Evolutionary conservation across 2,888 invertebrate species (phyloP), one percentile per base, ranked within the genome.

Genomic region (Drosophila melanosoma): DNA sequence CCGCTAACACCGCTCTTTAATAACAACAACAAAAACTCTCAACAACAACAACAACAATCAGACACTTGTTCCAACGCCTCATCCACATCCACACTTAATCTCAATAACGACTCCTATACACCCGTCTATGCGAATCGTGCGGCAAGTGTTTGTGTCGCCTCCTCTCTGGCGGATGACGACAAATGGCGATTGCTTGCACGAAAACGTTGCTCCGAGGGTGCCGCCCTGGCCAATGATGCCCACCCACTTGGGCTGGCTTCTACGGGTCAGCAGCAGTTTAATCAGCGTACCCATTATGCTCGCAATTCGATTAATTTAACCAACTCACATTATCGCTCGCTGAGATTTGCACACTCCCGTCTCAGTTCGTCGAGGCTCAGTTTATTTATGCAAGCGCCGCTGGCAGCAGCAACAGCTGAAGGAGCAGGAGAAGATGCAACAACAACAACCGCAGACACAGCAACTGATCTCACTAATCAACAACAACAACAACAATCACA

Each of bases 111-210:
- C 38, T 82, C 88, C 52, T 93, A 93, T 72, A 91, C 90, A 32
- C 93, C 93, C 1, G 93, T 93, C 20, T 93, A 93, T 80, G 88
- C 92, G 51, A 93, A 91, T 82, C 92, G 92, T 45, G 87, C 92
- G 82, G 82, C 85, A 32, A 91, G 92, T 75, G 89, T 92, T 66
- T 90, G 91, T 56, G 81, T 82, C 60, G 82, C 89, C 58, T 84
- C 89, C 17, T 78, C 90, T 29, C 66, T 90, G 49, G 88, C 91
- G 48, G 93, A 93, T 77, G 93, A 93, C 73, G 93, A 93, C 79
- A 93, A 93, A 77, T 93, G 93, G 93, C 91, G 93, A 76, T 79
- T 93, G 74, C 76, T 93, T 61, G 90, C 92, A 65, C 92, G 92
- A 32, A 93, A 93, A 76, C 92, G 93, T 15, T 91, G 92, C 73